These are phyloP conservation scores for Danio jaintianensis DNA, from an alignment of 2,797 vertebrate genomes.

Conservation along the genomic window DNA sequence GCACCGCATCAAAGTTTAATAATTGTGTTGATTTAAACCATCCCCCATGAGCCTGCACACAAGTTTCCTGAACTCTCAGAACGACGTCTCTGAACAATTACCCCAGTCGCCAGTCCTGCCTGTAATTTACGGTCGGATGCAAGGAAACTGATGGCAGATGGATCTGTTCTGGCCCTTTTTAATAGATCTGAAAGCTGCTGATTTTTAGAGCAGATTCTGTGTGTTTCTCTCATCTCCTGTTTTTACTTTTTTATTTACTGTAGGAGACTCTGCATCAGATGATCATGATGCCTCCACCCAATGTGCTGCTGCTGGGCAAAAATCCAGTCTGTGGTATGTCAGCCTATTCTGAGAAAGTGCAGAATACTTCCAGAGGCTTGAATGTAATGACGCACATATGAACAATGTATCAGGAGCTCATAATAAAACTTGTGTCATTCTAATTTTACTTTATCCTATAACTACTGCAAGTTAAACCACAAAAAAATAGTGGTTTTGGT, in stretches of 20 bases:
- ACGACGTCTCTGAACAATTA: constrained; percentile 32
- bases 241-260: constrained; percentile 7
- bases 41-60: constrained; percentile 8
- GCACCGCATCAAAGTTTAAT: constrained; percentile 36
- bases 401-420: background rate
- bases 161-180: constrained; percentile 11
- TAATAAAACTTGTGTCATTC: background rate
- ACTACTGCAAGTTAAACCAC: no score
- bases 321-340: constrained; percentile 90
- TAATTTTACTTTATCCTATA: background rate
- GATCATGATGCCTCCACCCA: constrained; percentile 92
- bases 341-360: constrained; percentile 30
- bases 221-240: constrained; percentile 40
- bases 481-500: no score
- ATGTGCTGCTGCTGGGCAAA: constrained; percentile 89
- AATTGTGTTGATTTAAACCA: constrained; percentile 18
- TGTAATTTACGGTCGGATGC: constrained; percentile 35
- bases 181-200: background rate
- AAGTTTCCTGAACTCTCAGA: constrained; percentile 12
- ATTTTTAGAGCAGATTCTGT: constrained; percentile 33
- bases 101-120: constrained; percentile 1
- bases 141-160: constrained; percentile 21
- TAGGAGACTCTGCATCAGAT: constrained; percentile 92
- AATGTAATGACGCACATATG: background rate
- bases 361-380: background rate